A percentile compares a stretch with the other conserved stretches of the same genome.
phyloP scores from a whole-genome alignment of 2,113 vertebrate genomes.

The Salvelinus fontinalis region DNA sequence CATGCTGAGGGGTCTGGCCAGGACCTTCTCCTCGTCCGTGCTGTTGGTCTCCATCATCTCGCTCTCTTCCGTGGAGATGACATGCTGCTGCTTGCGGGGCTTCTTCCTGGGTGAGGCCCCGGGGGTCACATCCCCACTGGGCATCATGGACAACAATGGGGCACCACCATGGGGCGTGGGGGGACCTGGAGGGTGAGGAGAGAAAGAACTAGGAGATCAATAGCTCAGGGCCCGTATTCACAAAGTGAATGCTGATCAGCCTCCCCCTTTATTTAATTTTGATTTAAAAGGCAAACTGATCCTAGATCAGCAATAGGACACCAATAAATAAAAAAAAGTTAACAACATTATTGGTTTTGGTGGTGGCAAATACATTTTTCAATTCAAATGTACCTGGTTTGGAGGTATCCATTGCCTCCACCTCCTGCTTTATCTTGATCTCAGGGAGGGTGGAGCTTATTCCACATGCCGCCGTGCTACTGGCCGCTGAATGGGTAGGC shows the following conservation, averaged over 20 bases:
- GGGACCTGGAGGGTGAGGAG: no score
- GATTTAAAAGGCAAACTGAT: no score
- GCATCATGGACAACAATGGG: conserved; percentile 7
- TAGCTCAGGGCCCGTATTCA: no score
- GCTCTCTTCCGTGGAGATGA: conserved; percentile 88
- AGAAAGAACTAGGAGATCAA: no score
- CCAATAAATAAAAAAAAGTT: no score
- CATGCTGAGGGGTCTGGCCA: conserved; percentile 76
- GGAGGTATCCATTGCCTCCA: conserved; percentile 78
- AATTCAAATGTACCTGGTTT: conserved; percentile 27
- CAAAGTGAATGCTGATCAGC: no score
- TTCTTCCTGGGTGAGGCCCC: conserved; percentile 57
- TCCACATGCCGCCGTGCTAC: conserved; percentile 72
- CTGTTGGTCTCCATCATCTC: conserved; percentile 76
- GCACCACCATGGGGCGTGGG: conserved; percentile 5
- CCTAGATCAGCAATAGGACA: no score
- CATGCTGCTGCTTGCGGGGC: conserved; percentile 87
- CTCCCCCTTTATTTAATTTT: no score
- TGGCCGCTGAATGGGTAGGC: conserved; percentile 70
- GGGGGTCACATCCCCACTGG: conserved; percentile 77
- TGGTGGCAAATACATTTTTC: no score
- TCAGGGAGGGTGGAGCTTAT: conserved; percentile 78
- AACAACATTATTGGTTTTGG: no score
- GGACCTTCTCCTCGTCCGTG: conserved; percentile 81
- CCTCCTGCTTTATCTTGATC: conserved; percentile 84